A percentile compares a stretch with the other conserved stretches of the same genome.
phyloP scores from a whole-genome alignment of 2,113 vertebrate species.

The Egretta garzetta region DNA sequence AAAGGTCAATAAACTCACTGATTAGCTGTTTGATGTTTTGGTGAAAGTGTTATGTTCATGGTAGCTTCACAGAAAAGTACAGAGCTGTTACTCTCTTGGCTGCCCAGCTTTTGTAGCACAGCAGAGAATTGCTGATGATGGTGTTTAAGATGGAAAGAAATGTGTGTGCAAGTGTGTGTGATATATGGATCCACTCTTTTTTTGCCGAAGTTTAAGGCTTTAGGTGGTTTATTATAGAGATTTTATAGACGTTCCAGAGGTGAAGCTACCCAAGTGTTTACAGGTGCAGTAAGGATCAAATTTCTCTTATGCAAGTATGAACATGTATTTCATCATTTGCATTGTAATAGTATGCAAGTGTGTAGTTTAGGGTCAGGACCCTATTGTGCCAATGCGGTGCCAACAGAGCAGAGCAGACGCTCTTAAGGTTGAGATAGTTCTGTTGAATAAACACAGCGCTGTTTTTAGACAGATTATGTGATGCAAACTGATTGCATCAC shows the following conservation, averaged over 20 bases:
- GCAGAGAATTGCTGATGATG: background rate
- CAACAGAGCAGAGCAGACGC: background rate
- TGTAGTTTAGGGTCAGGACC: background rate
- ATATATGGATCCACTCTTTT: background rate
- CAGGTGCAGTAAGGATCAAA: background rate
- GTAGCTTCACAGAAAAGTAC: background rate
- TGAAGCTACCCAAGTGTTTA: background rate
- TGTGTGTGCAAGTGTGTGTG: background rate
- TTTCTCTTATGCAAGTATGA: background rate
- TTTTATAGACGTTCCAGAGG: background rate
- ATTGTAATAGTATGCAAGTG: background rate
- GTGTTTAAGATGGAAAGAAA: background rate
- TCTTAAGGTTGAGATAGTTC: background rate
- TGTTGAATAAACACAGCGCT: conserved; percentile 41
- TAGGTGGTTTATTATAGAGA: background rate
- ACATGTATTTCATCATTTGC: background rate
- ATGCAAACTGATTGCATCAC: background rate
- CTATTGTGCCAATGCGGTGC: background rate
- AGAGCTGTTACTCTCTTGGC: background rate
- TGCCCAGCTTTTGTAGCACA: background rate
- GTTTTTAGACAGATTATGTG: background rate
- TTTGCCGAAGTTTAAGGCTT: conserved; percentile 1
- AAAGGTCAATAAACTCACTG: background rate
- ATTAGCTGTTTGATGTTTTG: conserved; percentile 3
- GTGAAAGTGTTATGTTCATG: background rate